Evolutionary conservation across 2,797 vertebrate species (phyloP).

Genomic region (Onychomys torridus): DNA sequence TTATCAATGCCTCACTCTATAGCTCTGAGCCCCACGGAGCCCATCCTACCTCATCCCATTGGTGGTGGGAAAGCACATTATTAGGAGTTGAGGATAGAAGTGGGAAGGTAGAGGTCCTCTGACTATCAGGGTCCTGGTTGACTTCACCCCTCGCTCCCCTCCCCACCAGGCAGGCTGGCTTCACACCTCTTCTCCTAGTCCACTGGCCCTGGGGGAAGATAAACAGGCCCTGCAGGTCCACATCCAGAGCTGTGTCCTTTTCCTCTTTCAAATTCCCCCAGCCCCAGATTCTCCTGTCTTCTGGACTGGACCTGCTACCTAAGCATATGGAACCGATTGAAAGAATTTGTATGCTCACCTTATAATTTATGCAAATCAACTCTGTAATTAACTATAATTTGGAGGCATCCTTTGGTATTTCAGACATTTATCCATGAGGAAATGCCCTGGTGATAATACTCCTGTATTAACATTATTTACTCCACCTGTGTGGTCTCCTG

Average conservation of each 20-base stretch:
- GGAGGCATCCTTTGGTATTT: conserved; percentile 90
- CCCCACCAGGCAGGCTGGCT: background rate
- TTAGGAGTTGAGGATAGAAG: background rate
- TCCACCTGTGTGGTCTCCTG: conserved; percentile 90
- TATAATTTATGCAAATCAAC: conserved; percentile 91
- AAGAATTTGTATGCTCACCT: conserved; percentile 88
- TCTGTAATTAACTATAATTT: conserved; percentile 94
- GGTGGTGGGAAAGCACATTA: background rate
- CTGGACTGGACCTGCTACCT: conserved; percentile 87
- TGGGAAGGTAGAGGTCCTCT: background rate
- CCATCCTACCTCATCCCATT: background rate
- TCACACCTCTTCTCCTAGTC: background rate
- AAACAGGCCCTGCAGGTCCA: background rate
- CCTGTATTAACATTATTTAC: conserved; percentile 89
- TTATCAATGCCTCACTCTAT: background rate
- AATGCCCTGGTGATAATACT: conserved; percentile 89
- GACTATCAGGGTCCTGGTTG: background rate
- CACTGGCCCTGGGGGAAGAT: background rate
- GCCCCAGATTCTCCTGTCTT: conserved; percentile 77
- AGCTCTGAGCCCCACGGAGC: background rate
- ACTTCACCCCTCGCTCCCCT: background rate
- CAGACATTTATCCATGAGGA: conserved; percentile 90
- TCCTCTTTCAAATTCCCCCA: background rate
- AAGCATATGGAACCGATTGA: conserved; percentile 89
- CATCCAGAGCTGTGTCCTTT: background rate